Percentiles rank a stretch among this genome's conserved stretches.
Evolutionary conservation across 2,888 invertebrate species (phyloP).

Genomic region (Nephrotoma appendiculata): DNA sequence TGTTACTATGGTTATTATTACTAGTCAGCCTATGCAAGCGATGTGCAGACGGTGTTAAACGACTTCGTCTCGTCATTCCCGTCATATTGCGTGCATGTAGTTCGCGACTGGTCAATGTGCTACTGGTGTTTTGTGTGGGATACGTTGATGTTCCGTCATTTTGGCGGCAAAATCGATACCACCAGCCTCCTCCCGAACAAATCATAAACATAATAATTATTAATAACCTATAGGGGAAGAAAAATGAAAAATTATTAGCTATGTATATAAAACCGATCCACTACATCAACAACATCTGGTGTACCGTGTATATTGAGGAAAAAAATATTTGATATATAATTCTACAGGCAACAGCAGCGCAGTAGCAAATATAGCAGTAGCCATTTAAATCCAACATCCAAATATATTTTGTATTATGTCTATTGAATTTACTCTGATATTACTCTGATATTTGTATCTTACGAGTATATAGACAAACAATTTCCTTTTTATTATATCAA

Average conservation of each 20-base stretch:
- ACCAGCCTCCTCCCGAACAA: slow-evolving; percentile 40
- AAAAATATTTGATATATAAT: background rate
- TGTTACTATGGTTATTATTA: background rate
- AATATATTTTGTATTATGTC: background rate
- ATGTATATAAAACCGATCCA: background rate
- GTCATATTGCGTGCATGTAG: slow-evolving; percentile 5
- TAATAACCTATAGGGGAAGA: slow-evolving; percentile 30
- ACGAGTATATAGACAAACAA: background rate
- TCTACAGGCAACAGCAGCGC: background rate
- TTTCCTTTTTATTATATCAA: background rate
- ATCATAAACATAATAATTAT: slow-evolving; percentile 38
- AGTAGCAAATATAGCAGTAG: background rate
- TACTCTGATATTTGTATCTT: too few species aligned
- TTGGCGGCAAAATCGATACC: slow-evolving; percentile 36
- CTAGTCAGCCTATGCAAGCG: background rate
- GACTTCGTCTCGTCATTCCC: slow-evolving; percentile 7
- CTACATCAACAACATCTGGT: background rate
- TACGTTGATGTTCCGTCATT: slow-evolving; percentile 19
- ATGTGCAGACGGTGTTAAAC: slow-evolving; percentile 7
- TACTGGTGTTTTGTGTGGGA: slow-evolving; percentile 5
- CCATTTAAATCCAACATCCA: background rate
- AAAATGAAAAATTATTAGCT: slow-evolving; percentile 6
- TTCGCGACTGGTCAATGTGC: background rate
- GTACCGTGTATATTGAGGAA: background rate
- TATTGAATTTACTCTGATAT: background rate